Conservation (phyloP, 2,797 vertebrate species). For the Eulemur albifrons region DNA sequence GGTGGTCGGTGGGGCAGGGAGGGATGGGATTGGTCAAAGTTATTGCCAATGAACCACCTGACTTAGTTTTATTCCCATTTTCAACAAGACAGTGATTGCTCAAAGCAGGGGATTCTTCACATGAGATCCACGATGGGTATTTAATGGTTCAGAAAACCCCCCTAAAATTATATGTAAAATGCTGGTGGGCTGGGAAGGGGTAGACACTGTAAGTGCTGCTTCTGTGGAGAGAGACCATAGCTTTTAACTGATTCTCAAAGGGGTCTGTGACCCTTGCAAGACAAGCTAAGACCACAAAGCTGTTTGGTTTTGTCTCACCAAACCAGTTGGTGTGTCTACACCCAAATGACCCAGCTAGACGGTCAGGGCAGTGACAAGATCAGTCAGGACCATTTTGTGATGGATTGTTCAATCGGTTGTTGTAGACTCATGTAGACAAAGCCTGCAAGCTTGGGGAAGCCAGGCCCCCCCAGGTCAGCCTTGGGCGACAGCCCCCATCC, state of each 20-base stretch:
- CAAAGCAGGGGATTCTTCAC: slow-evolving; percentile 17
- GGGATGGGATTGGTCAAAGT: neutral
- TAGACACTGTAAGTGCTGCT: neutral
- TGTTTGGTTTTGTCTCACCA: slow-evolving; percentile 18
- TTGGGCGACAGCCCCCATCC: slow-evolving; percentile 73
- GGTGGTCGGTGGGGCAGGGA: neutral
- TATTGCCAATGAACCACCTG: slow-evolving; percentile 6
- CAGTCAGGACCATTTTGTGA: slow-evolving; percentile 50
- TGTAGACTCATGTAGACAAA: slow-evolving; percentile 79
- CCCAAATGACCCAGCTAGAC: neutral
- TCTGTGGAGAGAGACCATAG: slow-evolving; percentile 13
- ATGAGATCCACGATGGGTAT: neutral
- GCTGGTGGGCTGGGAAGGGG: neutral
- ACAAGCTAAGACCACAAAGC: neutral
- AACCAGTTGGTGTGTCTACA: neutral
- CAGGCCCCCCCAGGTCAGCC: slow-evolving; percentile 75
- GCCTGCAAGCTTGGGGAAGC: slow-evolving; percentile 77
- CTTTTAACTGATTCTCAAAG: slow-evolving; percentile 16
- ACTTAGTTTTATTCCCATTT: slow-evolving; percentile 15
- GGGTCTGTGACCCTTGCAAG: neutral
- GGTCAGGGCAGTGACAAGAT: slow-evolving; percentile 46
- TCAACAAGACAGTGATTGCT: neutral
- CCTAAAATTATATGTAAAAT: neutral
- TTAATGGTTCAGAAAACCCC: neutral
- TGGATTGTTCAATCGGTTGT: slow-evolving; percentile 78